Evolutionary conservation across 2,888 invertebrate genomes (phyloP).

Genomic region (Loripinus fragilis): DNA sequence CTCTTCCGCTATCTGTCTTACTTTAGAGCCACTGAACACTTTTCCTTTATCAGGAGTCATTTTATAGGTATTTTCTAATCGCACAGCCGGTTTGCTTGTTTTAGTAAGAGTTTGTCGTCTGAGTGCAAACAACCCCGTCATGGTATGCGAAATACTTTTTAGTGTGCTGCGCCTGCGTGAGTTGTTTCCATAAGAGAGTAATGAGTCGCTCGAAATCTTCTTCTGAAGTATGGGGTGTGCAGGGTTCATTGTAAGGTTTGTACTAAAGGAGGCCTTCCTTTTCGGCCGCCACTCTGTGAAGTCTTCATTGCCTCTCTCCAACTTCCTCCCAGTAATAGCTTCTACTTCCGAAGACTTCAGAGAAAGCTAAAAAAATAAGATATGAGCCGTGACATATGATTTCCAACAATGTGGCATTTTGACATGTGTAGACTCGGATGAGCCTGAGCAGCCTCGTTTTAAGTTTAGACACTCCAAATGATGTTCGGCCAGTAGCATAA

Average conservation of each 20-base stretch:
- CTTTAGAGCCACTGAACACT: constrained; percentile 56
- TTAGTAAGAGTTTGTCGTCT: constrained; percentile 25
- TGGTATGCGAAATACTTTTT: constrained; percentile 47
- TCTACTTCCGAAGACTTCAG: neutral
- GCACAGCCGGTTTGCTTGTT: constrained; percentile 12
- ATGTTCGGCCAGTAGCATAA: too few relatives aligned
- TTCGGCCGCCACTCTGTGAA: neutral
- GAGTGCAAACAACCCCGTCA: constrained; percentile 40
- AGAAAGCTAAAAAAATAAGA: neutral
- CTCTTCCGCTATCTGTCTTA: constrained; percentile 48
- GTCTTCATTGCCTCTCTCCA: neutral
- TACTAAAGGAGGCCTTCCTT: neutral
- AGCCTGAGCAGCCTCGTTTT: too few relatives aligned
- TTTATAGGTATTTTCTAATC: constrained; percentile 61
- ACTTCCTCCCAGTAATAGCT: neutral
- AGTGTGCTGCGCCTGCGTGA: constrained; percentile 54
- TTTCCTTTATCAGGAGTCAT: constrained; percentile 60
- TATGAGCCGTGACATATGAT: too few relatives aligned
- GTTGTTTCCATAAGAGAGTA: neutral
- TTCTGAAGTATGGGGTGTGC: too few relatives aligned
- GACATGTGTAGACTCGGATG: too few relatives aligned
- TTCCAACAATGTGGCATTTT: too few relatives aligned
- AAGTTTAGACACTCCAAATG: too few relatives aligned
- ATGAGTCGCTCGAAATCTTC: neutral
- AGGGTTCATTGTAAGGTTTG: too few relatives aligned